phyloP scores from a whole-genome alignment of 2,797 vertebrate genomes.

The Lepus townsendii region DNA sequence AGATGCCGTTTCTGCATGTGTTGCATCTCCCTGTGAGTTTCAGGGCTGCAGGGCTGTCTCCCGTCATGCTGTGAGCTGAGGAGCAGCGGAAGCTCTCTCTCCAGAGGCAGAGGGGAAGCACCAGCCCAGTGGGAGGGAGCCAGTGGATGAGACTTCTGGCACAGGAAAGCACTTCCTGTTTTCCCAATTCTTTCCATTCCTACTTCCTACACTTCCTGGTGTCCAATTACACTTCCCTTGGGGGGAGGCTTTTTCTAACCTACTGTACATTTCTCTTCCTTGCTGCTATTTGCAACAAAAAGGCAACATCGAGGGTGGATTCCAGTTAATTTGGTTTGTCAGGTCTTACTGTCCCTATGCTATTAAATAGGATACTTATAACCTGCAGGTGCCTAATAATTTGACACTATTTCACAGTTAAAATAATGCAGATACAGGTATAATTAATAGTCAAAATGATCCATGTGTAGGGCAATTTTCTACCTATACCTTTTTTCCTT shows the following conservation, averaged over 20 bases:
- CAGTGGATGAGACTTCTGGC: background rate
- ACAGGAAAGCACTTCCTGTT: background rate
- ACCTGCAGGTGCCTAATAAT: background rate
- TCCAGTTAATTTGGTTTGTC: conserved; percentile 9
- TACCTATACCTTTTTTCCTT: background rate
- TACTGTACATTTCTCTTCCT: background rate
- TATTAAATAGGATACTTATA: background rate
- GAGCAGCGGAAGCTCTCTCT: background rate
- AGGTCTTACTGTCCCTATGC: background rate
- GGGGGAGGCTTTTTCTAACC: background rate
- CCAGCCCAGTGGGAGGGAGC: background rate
- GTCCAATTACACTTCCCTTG: background rate
- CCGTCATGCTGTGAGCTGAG: background rate
- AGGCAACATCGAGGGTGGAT: background rate
- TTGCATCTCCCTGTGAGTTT: background rate
- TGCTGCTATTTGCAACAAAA: background rate
- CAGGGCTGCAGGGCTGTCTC: background rate
- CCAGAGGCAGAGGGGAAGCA: background rate
- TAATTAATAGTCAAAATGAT: conserved; percentile 41
- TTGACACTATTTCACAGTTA: conserved; percentile 55
- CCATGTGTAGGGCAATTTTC: background rate
- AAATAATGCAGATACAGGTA: conserved; percentile 28
- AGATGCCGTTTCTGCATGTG: background rate
- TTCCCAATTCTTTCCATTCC: background rate
- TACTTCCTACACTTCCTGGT: background rate